Base-by-base conservation (phyloP, 2,888 invertebrate genomes). In the Nephrotoma guestfalica region DNA sequence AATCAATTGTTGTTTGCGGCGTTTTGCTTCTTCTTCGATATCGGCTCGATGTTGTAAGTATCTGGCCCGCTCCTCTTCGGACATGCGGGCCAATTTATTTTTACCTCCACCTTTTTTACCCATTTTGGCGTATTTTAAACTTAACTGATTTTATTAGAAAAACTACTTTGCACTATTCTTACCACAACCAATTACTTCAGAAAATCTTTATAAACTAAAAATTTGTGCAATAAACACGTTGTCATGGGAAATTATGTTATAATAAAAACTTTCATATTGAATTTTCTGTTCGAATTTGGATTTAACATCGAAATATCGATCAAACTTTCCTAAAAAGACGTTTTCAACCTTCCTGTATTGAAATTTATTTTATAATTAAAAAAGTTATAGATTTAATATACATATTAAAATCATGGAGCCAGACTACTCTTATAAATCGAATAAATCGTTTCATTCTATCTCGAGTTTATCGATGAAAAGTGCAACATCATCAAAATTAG, bases 1-100 rank as follows among this genome's bases (percentile, higher is more conserved):
- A 87, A 97, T 94, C 0, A 97, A 92, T 89, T 97, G 96, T 89
- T 96, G 94, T 89, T 97, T 96, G 88, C 97, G 93, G 13, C 96
- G 92, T 57, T 95, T 93, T 0, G 96, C 95, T 90, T 97, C 97
- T 89, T 97, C 95, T 90, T 97, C 97, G 45, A 96, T 92, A 88
- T 97, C 97, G 0, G 96, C 96, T 41, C 95, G 93, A 89, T 96
- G 96, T 90, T 97, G 96, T 86, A 97, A 92, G 91, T 96, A 97
- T 87, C 96, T 92, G 0, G 95, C 94, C 2, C 96, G 93, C 90
- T 97, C 96, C 90, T 97, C 97, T 88, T 97, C 97, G 0, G 95
- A 95, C 97, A 97, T 97, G 89, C 95, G 94, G 30, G 96, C 95
- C 89, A 97, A 91, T 90, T 96, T 96, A 90, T 95, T 94, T 86